Evolutionary conservation across 2,113 vertebrate species (phyloP).

Genomic region (Guaruba guarouba): DNA sequence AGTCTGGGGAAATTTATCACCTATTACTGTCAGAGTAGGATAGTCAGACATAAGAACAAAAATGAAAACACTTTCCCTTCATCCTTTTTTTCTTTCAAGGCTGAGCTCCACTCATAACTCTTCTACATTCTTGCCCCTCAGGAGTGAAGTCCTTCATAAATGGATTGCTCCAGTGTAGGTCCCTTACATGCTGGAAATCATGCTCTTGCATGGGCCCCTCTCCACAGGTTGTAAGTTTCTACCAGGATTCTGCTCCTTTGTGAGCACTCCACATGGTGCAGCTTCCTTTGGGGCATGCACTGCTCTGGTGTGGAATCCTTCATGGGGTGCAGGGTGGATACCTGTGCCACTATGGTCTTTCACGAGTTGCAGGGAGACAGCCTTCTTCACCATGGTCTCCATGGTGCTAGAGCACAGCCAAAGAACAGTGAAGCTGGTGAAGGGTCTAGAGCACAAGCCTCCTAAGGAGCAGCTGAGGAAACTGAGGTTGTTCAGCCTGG

Average conservation of each 20-base stretch:
- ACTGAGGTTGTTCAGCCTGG: neutral
- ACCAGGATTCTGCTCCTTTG: neutral
- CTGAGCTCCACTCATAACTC: neutral
- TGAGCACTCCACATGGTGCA: rapidly evolving
- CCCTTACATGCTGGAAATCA: neutral
- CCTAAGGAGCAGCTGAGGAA: neutral
- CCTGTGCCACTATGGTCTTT: neutral
- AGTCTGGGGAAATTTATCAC: neutral
- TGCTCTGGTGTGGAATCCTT: neutral
- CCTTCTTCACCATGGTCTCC: neutral
- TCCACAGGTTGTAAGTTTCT: neutral
- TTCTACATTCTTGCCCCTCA: neutral
- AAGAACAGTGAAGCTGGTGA: neutral
- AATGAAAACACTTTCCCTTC: neutral
- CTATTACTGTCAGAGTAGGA: neutral
- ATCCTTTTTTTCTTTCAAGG: neutral
- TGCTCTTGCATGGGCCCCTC: neutral
- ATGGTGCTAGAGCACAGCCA: neutral
- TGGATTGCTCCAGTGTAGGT: neutral
- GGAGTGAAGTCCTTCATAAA: neutral
- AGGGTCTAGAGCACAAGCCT: neutral
- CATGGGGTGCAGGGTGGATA: neutral
- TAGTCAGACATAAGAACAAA: neutral
- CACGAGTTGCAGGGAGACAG: neutral
- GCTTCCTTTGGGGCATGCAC: rapidly evolving